Percentiles rank a stretch among this genome's conserved stretches.
phyloP scores from a whole-genome alignment of 2,113 vertebrate genomes.

The Nothobranchius kuhntae region DNA sequence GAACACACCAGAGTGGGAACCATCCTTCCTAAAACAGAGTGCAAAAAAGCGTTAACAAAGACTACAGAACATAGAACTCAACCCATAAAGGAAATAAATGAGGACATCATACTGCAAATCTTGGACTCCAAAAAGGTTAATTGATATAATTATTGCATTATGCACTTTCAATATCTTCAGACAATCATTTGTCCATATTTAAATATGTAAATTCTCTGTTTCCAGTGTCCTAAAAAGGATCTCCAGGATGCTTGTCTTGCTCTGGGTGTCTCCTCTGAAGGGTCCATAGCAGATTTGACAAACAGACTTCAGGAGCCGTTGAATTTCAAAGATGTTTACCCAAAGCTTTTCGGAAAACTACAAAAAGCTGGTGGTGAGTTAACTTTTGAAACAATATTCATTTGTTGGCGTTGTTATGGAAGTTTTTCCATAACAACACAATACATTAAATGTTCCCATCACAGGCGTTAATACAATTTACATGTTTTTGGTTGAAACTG shows the following conservation, averaged over 20 bases:
- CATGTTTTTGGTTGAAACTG: no score
- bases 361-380: slow-evolving; percentile 7
- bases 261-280: not conserved
- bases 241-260: not conserved
- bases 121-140: not conserved
- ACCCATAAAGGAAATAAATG: not conserved
- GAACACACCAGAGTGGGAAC: not conserved
- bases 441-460: no score
- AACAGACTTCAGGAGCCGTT: not conserved
- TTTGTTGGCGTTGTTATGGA: no score
- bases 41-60: not conserved
- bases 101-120: not conserved
- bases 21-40: not conserved
- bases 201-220: not conserved
- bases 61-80: not conserved
- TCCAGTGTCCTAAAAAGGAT: not conserved
- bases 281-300: not conserved
- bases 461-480: no score
- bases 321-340: not conserved
- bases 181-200: no score
- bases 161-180: no score
- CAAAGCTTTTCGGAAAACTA: not conserved
- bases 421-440: no score
- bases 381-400: no score
- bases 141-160: no score